These are phyloP conservation scores for Acrocephalus scirpaceus DNA, from an alignment of 2,797 vertebrate species.

Conservation along the genomic window DNA sequence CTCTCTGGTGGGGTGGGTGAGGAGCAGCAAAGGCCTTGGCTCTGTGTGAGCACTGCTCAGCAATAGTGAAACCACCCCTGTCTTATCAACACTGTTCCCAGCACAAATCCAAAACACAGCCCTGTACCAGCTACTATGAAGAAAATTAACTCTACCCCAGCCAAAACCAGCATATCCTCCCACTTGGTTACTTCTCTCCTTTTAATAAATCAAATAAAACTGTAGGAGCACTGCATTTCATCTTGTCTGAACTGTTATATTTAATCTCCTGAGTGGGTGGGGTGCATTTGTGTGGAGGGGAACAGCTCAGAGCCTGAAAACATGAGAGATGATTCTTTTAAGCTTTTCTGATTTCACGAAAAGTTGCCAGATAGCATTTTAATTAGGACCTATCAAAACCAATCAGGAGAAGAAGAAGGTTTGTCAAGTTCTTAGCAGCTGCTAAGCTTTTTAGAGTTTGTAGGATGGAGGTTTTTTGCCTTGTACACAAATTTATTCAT, in stretches of 20 bases:
- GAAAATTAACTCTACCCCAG: not conserved
- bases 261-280: conserved; percentile 34
- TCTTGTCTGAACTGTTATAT: conserved; percentile 46
- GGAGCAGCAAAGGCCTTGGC: not conserved
- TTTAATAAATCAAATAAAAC: conserved; percentile 68
- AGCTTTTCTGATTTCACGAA: conserved; percentile 40
- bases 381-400: conserved; percentile 60
- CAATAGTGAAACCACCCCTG: not conserved
- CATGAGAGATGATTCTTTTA: conserved; percentile 54
- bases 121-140: not conserved
- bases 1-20: accelerated
- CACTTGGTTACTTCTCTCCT: conserved; percentile 26
- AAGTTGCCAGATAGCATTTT: conserved; percentile 48
- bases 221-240: conserved; percentile 48
- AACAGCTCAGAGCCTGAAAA: conserved; percentile 22
- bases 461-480: not conserved
- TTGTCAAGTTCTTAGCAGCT: conserved; percentile 7
- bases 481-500: conserved; percentile 55
- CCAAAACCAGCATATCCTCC: conserved; percentile 1
- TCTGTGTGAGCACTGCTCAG: not conserved
- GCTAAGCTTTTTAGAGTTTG: not conserved
- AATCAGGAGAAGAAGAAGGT: conserved; percentile 33
- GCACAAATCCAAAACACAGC: not conserved
- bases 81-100: not conserved
- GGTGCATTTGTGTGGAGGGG: conserved; percentile 1